Conservation (phyloP, 2,797 vertebrate genomes). For the Danio aesculapii region DNA sequence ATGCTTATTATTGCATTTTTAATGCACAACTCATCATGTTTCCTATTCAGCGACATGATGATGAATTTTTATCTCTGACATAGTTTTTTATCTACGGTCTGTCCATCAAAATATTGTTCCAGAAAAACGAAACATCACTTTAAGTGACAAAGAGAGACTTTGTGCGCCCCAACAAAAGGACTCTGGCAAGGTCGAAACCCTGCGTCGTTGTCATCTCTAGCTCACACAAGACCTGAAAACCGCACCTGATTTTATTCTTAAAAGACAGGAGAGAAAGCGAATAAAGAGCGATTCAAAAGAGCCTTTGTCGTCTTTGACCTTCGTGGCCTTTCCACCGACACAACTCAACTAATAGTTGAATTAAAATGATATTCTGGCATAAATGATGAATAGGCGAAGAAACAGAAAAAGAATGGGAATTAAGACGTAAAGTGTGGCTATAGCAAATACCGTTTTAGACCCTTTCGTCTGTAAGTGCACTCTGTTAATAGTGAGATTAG, state of each 20-base stretch:
- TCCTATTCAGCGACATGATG: not conserved
- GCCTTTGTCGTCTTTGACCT: constrained; percentile 45
- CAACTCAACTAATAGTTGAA: constrained; percentile 14
- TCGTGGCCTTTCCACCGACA: constrained; percentile 33
- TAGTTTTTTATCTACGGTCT: not conserved
- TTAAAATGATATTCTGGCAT: constrained; percentile 14
- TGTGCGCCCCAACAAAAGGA: constrained; percentile 32
- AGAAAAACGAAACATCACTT: not conserved
- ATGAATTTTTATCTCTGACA: not conserved
- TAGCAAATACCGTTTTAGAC: not conserved
- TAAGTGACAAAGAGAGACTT: constrained; percentile 13
- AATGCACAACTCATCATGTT: not conserved
- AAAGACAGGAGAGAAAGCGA: constrained; percentile 1
- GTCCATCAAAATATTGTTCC: constrained; percentile 10
- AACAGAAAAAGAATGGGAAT: constrained; percentile 1
- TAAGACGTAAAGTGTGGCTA: not conserved
- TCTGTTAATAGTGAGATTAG: constrained; percentile 4
- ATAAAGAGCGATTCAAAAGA: constrained; percentile 31
- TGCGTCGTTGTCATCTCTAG: not conserved
- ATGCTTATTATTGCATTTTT: not conserved
- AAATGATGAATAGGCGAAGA: constrained; percentile 7
- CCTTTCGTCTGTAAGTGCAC: not conserved
- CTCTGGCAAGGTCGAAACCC: constrained; percentile 46
- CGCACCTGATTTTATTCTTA: constrained; percentile 30
- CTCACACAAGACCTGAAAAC: constrained; percentile 15